Percentiles rank a stretch among this genome's conserved stretches.
Conservation (phyloP, 2,113 vertebrate species). For the Tympanuchus pallidicinctus region DNA sequence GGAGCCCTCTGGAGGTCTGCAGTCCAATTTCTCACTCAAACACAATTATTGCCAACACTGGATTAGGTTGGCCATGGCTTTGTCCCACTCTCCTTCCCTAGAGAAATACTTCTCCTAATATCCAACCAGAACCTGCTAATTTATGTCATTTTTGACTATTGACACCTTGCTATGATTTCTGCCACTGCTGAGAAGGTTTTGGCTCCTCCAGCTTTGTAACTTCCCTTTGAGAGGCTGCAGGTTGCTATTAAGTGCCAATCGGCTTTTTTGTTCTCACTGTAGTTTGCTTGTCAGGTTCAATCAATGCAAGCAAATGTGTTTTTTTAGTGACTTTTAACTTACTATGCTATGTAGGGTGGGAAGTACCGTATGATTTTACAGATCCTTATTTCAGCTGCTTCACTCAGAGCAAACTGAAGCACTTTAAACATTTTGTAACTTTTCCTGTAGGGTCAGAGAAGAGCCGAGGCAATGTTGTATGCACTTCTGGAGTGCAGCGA, state of each 20-base stretch:
- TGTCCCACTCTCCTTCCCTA: not conserved
- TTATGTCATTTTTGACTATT: not conserved
- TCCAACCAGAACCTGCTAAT: not conserved
- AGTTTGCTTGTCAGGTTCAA: not conserved
- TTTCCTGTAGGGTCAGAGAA: not conserved
- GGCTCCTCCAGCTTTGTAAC: not conserved
- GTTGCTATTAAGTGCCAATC: not conserved
- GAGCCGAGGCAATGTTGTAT: not conserved
- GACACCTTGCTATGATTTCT: not conserved
- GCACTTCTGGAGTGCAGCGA: not conserved
- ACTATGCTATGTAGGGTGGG: fast-evolving
- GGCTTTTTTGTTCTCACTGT: not conserved
- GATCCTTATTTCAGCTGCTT: not conserved
- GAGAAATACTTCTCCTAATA: not conserved
- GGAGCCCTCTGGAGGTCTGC: not conserved
- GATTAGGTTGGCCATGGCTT: not conserved
- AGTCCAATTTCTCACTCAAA: not conserved
- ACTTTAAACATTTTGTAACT: not conserved
- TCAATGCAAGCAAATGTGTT: not conserved
- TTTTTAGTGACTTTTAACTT: not conserved
- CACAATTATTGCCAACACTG: fast-evolving
- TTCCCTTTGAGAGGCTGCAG: not conserved
- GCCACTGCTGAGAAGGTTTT: not conserved
- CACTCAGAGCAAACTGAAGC: not conserved
- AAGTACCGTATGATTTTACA: not conserved